phyloP scores from a whole-genome alignment of 1,140 invertebrate genomes.

The Cardiocondyla obscurior region DNA sequence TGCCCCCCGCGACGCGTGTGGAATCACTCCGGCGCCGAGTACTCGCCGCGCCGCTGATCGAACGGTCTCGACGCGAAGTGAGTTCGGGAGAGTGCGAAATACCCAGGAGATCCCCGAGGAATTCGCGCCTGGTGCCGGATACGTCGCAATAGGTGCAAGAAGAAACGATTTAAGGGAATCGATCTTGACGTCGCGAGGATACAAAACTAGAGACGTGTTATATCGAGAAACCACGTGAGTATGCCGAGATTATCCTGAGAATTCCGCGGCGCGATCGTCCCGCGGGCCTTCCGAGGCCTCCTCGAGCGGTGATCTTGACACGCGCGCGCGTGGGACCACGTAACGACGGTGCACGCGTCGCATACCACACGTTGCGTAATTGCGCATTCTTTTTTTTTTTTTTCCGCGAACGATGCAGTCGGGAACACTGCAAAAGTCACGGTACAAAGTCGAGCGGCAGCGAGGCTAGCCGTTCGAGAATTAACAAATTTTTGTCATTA shows the following conservation, averaged over 20 bases:
- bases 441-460: background rate
- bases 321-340: conserved; percentile 3
- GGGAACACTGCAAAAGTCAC: background rate
- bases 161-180: no score
- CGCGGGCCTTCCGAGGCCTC: background rate
- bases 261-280: conserved; percentile 10
- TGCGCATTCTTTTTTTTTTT: background rate
- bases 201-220: background rate
- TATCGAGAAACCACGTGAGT: conserved; percentile 30
- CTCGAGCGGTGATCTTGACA: conserved; percentile 17
- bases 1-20: background rate
- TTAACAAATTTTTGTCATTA: no score
- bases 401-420: background rate
- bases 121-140: conserved; percentile 14
- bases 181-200: background rate
- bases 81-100: conserved; percentile 40
- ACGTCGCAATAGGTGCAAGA: conserved; percentile 13
- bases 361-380: conserved; percentile 20
- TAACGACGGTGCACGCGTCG: background rate
- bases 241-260: conserved; percentile 31
- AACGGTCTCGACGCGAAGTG: conserved; percentile 52
- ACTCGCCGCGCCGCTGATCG: background rate
- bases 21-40: conserved; percentile 16
- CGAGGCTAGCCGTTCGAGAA: no score
- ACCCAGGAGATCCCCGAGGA: background rate